These are phyloP conservation scores for Marmota monax DNA, from an alignment of 2,113 vertebrate genomes.

Conservation along the genomic window DNA sequence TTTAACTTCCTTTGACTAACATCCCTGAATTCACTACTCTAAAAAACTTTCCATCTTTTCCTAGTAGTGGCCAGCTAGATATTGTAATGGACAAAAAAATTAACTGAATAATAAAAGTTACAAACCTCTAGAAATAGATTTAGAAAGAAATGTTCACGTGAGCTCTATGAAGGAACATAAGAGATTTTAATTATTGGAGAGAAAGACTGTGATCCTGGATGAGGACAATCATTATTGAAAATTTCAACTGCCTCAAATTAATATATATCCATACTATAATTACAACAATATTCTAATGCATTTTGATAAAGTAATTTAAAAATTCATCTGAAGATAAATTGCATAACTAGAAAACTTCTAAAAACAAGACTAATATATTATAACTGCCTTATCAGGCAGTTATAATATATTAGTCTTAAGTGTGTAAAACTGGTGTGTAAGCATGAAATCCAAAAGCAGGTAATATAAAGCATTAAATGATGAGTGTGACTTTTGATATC, in stretches of 20 bases:
- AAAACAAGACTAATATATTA: background rate
- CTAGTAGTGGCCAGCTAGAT: background rate
- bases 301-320: conserved; percentile 25
- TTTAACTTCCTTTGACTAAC: conserved; percentile 17
- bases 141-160: conserved; percentile 13
- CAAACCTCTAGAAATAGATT: background rate
- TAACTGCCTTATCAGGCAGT: background rate
- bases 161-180: background rate
- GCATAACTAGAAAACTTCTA: background rate
- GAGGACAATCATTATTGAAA: background rate
- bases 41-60: background rate
- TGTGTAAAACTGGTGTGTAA: background rate
- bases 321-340: background rate
- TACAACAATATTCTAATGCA: background rate
- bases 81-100: background rate
- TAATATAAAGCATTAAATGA: conserved; percentile 22
- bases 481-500: background rate
- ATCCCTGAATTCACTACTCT: background rate
- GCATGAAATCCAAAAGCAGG: conserved; percentile 15
- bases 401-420: background rate
- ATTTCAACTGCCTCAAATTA: background rate
- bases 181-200: conserved; percentile 19
- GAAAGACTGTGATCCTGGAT: background rate
- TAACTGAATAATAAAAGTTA: conserved; percentile 40
- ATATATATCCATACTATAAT: background rate